Conservation (phyloP, 2,797 vertebrate genomes). For the Peromyscus aztecus region DNA sequence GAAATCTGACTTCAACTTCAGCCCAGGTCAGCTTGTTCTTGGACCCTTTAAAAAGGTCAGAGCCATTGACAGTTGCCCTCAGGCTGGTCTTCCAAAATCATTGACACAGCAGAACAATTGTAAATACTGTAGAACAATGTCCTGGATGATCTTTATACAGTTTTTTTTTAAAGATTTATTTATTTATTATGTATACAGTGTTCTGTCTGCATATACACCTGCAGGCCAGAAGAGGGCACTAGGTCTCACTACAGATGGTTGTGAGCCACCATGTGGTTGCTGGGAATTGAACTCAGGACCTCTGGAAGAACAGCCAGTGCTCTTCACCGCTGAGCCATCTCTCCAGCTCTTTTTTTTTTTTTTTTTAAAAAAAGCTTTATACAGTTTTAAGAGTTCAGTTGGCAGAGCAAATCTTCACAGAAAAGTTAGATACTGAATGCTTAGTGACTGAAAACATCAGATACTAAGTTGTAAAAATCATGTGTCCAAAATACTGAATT, state of each 20-base stretch:
- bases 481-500: slow-evolving; percentile 24
- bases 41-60: background rate
- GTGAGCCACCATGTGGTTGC: too few species aligned
- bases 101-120: background rate
- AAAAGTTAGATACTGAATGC: background rate
- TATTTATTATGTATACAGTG: too few species aligned
- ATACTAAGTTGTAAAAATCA: background rate
- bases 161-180: too few species aligned
- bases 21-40: background rate
- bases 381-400: background rate
- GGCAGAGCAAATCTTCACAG: background rate
- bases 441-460: slow-evolving; percentile 33
- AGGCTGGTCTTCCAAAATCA: slow-evolving; percentile 27
- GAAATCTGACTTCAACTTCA: background rate
- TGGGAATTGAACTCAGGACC: too few species aligned
- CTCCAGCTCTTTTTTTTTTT: too few species aligned
- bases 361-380: too few species aligned
- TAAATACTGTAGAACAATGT: background rate
- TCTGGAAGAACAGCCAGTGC: too few species aligned
- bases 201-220: too few species aligned
- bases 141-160: background rate
- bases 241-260: too few species aligned
- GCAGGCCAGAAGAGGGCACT: too few species aligned
- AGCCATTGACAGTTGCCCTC: background rate
- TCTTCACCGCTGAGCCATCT: too few species aligned